Evolutionary conservation across 2,888 invertebrate genomes (phyloP).

Genomic region (Laspeyria flexula): DNA sequence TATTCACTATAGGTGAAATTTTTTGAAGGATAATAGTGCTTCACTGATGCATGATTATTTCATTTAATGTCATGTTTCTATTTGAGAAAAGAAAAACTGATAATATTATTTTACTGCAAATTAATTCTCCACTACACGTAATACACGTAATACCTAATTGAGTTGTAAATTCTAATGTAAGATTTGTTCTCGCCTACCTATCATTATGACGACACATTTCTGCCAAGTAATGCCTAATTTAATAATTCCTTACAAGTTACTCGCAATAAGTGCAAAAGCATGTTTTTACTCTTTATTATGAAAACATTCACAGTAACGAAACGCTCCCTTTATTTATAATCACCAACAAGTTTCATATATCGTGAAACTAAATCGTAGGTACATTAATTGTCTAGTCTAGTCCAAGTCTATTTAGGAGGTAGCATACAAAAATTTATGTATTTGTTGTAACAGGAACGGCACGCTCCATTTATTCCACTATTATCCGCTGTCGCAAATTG

Average conservation of each 20-base stretch:
- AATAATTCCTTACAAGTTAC: background rate
- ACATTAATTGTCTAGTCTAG: slow-evolving; percentile 17
- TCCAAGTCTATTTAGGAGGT: slow-evolving; percentile 27
- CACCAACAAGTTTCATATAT: background rate
- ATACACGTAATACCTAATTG: too few relatives aligned
- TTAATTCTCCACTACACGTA: too few relatives aligned
- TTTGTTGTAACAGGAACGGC: slow-evolving; percentile 29
- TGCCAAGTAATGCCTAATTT: too few relatives aligned
- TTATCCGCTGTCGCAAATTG: slow-evolving; percentile 46
- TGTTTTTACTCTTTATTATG: background rate
- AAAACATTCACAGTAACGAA: background rate
- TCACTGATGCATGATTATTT: slow-evolving; percentile 1
- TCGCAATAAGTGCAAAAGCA: background rate
- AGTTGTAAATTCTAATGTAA: background rate
- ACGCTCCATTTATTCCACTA: slow-evolving; percentile 37
- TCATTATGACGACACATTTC: too few relatives aligned
- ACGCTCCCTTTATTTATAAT: background rate
- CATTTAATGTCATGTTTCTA: too few relatives aligned
- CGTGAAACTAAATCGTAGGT: slow-evolving; percentile 10
- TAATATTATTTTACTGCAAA: too few relatives aligned
- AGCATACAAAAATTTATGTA: slow-evolving; percentile 34
- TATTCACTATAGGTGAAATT: slow-evolving; percentile 10
- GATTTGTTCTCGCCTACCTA: background rate
- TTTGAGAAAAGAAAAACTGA: too few relatives aligned
- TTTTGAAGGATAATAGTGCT: background rate